These are phyloP conservation scores for Hemitrygon akajei DNA, from an alignment of 2,797 vertebrate genomes.

Conservation along the genomic window DNA sequence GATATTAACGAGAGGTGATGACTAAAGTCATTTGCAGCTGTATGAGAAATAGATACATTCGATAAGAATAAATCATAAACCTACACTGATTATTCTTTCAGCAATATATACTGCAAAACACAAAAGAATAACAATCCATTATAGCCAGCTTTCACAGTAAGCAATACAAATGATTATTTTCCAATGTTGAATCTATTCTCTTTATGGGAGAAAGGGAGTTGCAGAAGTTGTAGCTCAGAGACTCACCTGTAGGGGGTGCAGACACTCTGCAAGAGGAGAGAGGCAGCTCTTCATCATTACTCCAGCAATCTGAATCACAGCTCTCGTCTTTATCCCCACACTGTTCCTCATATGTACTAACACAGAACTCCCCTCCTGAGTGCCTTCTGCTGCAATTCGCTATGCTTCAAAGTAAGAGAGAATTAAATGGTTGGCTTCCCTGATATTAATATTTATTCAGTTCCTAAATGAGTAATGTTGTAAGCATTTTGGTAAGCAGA, in stretches of 20 bases:
- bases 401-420: neutral
- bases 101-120: neutral
- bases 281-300: conserved; percentile 59
- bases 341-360: neutral
- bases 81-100: too few relatives aligned
- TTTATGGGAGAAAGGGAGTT: neutral
- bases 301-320: conserved; percentile 60
- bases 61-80: neutral
- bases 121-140: neutral
- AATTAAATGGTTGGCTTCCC: neutral
- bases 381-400: neutral
- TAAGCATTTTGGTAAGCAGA: neutral
- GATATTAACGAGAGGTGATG: neutral
- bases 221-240: neutral
- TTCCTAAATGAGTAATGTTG: neutral
- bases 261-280: conserved; percentile 41
- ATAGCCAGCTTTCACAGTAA: neutral
- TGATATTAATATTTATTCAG: neutral
- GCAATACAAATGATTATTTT: neutral
- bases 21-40: neutral
- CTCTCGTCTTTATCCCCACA: conserved; percentile 51
- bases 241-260: conserved; percentile 52
- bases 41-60: neutral
- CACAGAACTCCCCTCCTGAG: neutral
- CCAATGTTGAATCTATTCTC: neutral